Evolutionary conservation across 2,113 vertebrate species (phyloP).

Genomic region (Dunckerocampus dactyliophorus): DNA sequence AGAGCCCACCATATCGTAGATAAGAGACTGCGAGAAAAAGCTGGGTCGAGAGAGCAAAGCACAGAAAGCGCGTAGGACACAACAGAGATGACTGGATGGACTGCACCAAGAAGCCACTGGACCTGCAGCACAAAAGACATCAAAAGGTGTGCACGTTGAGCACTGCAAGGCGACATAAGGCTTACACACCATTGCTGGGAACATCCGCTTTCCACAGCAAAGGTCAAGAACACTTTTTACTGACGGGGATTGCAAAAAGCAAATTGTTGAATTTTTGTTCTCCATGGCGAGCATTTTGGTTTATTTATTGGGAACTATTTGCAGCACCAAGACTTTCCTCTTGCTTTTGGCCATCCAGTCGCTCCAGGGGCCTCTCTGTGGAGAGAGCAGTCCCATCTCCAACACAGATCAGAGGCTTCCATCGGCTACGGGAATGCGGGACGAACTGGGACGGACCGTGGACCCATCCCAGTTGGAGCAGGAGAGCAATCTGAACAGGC

Average conservation of each 20-base stretch:
- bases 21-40: constrained; percentile 83
- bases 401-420: constrained; percentile 74
- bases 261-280: constrained; percentile 35
- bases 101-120: constrained; percentile 68
- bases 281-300: constrained; percentile 65
- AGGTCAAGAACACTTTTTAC: constrained; percentile 31
- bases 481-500: constrained; percentile 78
- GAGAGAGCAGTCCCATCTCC: constrained; percentile 79
- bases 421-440: constrained; percentile 70
- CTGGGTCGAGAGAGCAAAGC: constrained; percentile 58
- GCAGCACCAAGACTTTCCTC: constrained; percentile 48
- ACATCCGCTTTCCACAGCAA: constrained; percentile 24
- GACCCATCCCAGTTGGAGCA: constrained; percentile 84
- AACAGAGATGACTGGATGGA: constrained; percentile 70
- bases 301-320: constrained; percentile 58
- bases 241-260: constrained; percentile 11
- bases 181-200: constrained; percentile 21
- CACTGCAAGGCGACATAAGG: constrained; percentile 51
- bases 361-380: constrained; percentile 62
- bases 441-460: constrained; percentile 80
- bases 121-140: constrained; percentile 71
- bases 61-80: constrained; percentile 70
- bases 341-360: constrained; percentile 50
- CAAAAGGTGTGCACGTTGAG: constrained; percentile 66
- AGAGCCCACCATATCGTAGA: constrained; percentile 84